These are phyloP conservation scores for Drosophila anceps DNA, from an alignment of 2,888 invertebrate species.

Conservation along the genomic window DNA sequence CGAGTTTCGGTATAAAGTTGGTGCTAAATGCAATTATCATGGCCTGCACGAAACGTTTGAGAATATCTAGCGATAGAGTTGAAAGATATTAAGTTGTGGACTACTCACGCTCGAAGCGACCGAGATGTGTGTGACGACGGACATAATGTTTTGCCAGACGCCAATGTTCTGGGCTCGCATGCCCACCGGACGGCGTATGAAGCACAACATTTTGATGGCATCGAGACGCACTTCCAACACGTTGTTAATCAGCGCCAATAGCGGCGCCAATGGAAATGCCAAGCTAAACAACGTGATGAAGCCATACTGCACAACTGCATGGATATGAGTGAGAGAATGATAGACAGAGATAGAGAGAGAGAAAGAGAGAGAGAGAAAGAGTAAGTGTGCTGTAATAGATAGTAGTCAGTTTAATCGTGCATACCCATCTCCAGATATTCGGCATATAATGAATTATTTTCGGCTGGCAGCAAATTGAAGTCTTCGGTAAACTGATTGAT, in stretches of 20 bases:
- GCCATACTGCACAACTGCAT: constrained; percentile 93
- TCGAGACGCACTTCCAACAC: constrained; percentile 93
- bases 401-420: neutral
- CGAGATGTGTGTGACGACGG: constrained; percentile 90
- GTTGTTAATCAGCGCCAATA: constrained; percentile 93
- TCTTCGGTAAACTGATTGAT: constrained; percentile 92
- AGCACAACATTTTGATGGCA: constrained; percentile 92
- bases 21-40: constrained; percentile 94
- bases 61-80: neutral
- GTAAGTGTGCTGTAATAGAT: no score
- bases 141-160: constrained; percentile 91
- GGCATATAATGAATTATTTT: constrained; percentile 90
- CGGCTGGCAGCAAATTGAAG: constrained; percentile 88
- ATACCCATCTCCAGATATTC: constrained; percentile 95
- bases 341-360: neutral
- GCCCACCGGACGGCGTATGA: constrained; percentile 90
- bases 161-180: constrained; percentile 91
- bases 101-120: constrained; percentile 91
- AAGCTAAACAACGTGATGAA: constrained; percentile 94
- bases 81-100: neutral
- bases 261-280: constrained; percentile 93
- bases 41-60: constrained; percentile 86
- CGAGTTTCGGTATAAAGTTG: constrained; percentile 92
- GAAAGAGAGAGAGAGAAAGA: neutral
- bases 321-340: neutral